These are phyloP conservation scores for Trilocha varians DNA, from an alignment of 2,888 invertebrate genomes.

Conservation along the genomic window DNA sequence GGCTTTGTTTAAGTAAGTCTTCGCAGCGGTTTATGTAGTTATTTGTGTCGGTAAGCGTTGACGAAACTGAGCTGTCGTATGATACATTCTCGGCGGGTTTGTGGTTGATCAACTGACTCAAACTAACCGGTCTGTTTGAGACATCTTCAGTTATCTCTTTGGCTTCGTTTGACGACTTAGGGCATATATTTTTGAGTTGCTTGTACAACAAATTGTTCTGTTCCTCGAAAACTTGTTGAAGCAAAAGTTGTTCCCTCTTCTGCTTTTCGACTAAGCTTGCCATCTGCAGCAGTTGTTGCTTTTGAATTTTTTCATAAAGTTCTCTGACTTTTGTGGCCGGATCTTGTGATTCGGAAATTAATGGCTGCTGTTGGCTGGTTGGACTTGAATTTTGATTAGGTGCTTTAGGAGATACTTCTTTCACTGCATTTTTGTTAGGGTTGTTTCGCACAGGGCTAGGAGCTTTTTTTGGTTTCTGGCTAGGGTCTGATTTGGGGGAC, in stretches of 20 bases:
- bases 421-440: constrained; percentile 19
- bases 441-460: constrained; percentile 28
- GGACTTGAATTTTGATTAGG: constrained; percentile 15
- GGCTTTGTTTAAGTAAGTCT: constrained; percentile 46
- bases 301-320: constrained; percentile 70
- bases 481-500: constrained; percentile 33
- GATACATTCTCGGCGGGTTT: constrained; percentile 28
- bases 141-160: constrained; percentile 34
- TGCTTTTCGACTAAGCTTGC: constrained; percentile 75
- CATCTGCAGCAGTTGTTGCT: constrained; percentile 78
- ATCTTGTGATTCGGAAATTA: constrained; percentile 38
- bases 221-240: constrained; percentile 77
- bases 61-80: constrained; percentile 29
- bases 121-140: constrained; percentile 52
- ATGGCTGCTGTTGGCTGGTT: constrained; percentile 10
- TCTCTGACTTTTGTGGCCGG: constrained; percentile 51
- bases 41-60: constrained; percentile 46
- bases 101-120: constrained; percentile 54
- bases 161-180: constrained; percentile 43
- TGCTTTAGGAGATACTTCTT: constrained; percentile 19
- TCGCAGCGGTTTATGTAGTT: constrained; percentile 49
- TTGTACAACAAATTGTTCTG: constrained; percentile 75
- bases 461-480: constrained; percentile 24
- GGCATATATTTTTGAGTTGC: constrained; percentile 57
- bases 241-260: constrained; percentile 74